phyloP scores from a whole-genome alignment of 2,888 invertebrate species.

The Mesochorus sp. region DNA sequence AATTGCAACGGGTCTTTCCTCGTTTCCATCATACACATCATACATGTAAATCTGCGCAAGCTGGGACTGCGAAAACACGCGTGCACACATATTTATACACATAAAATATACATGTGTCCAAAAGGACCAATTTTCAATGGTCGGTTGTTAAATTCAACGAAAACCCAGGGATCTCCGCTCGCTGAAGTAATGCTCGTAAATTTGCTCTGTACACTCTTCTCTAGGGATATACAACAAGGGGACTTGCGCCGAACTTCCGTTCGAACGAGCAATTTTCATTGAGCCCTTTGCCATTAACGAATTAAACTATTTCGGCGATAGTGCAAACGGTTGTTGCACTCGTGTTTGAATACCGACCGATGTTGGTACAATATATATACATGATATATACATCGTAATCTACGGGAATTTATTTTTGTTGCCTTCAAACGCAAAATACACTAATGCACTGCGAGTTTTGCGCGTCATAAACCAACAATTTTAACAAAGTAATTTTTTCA shows the following conservation, averaged over 20 bases:
- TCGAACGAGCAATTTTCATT: conserved; percentile 41
- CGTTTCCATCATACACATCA: background rate
- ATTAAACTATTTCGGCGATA: conserved; percentile 27
- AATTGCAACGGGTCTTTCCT: conserved; percentile 11
- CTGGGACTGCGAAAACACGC: conserved; percentile 24
- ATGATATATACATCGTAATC: background rate
- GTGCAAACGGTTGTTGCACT: too few species aligned
- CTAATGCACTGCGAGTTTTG: too few species aligned
- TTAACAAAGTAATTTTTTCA: too few species aligned
- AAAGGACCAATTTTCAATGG: conserved; percentile 19
- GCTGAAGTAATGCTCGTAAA: conserved; percentile 19
- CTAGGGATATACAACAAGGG: background rate
- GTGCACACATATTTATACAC: too few species aligned
- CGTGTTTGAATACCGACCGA: too few species aligned
- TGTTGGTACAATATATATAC: too few species aligned
- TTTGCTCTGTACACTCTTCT: conserved; percentile 31
- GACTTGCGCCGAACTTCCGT: conserved; percentile 14
- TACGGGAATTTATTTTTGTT: too few species aligned
- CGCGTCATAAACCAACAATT: too few species aligned
- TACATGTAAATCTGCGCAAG: background rate
- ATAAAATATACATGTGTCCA: too few species aligned
- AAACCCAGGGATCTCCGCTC: conserved; percentile 23
- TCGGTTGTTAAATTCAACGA: conserved; percentile 34
- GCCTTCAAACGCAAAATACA: too few species aligned
- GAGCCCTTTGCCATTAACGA: conserved; percentile 16